These are phyloP conservation scores for Muscicapa striata DNA, from an alignment of 2,797 vertebrate species.

Conservation along the genomic window DNA sequence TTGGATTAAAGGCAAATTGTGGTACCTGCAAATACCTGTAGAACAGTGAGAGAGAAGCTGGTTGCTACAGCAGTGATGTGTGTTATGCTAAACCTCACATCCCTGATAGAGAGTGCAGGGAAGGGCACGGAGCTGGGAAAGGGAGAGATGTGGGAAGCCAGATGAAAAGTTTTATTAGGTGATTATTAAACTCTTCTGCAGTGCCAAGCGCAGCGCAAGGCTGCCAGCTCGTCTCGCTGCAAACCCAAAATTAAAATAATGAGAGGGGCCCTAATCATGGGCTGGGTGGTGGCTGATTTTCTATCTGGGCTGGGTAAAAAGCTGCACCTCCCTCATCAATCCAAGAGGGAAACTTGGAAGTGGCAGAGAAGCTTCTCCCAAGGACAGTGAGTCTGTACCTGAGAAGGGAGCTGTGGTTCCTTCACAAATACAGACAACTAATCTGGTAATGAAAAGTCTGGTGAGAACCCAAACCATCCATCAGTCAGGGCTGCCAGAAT, in stretches of 20 bases:
- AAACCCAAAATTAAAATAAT: constrained; percentile 59
- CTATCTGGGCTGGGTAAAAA: neutral
- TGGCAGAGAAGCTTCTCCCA: neutral
- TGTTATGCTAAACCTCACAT: neutral
- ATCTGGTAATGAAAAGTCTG: neutral
- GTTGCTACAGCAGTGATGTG: neutral
- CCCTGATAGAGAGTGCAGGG: neutral
- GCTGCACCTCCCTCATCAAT: neutral
- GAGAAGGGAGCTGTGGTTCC: neutral
- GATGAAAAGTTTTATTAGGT: constrained; percentile 66
- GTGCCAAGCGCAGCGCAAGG: constrained; percentile 6
- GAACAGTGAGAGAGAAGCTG: neutral
- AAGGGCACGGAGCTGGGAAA: neutral
- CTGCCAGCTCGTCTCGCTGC: constrained; percentile 49
- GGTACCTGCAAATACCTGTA: neutral
- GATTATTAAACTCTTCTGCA: constrained; percentile 55
- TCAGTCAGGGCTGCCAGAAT: neutral
- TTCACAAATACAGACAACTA: neutral
- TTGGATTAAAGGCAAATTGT: neutral
- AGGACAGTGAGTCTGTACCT: neutral
- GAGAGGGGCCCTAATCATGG: neutral
- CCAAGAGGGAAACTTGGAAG: neutral
- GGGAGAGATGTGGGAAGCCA: constrained; percentile 35
- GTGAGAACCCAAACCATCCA: neutral
- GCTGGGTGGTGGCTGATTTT: neutral